Evolutionary conservation across 2,888 invertebrate genomes (phyloP), one percentile per base, ranked within the genome.

Genomic region (Epirrhoe alternata): DNA sequence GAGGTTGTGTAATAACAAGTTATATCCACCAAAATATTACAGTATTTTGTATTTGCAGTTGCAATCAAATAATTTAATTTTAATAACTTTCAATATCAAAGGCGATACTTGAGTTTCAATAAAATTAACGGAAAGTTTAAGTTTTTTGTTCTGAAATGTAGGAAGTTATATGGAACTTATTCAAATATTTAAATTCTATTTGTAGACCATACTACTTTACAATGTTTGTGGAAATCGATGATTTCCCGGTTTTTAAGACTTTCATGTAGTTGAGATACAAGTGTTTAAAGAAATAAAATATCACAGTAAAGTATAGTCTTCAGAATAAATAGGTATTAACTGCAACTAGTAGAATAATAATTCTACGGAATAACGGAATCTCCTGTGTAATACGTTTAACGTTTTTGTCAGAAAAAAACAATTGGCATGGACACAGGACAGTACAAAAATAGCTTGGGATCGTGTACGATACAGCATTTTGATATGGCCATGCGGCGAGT

Each of bases 401-500:
- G 61, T 64, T 61, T 68, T 61, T 52, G 51, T 65, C 54, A 35
- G 61, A 61, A 69, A 24, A n/a, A 66, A 68, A 66, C 56, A 51
- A 68, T 61, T 33, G 59, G 57, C 60, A 69, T 67, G 63, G 50
- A 54, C 69, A 68, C 72, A 69, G 64, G 70, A 51, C 67, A 70
- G 66, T 70, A 69, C 76, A 79, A 74, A 80, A 80, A 82, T 82
- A 82, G 72, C 76, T 67, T 53, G 69, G 70, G 70, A 58, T 69
- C 69, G 70, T 58, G 75, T 72, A 73, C 68, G 74, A 72, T 78
- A 75, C 72, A 69, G 72, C 71, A 72, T 75, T 80, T 78, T 74
- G 69, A 77, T 77, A 77, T 60, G 68, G 68, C 68, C 60, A 58
- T 66, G 63, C 57, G 66, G 62, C 65, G 68, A 75, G 74, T 75